Evolutionary conservation across 2,888 invertebrate genomes (phyloP).

Genomic region (Protophormia terraenovae): DNA sequence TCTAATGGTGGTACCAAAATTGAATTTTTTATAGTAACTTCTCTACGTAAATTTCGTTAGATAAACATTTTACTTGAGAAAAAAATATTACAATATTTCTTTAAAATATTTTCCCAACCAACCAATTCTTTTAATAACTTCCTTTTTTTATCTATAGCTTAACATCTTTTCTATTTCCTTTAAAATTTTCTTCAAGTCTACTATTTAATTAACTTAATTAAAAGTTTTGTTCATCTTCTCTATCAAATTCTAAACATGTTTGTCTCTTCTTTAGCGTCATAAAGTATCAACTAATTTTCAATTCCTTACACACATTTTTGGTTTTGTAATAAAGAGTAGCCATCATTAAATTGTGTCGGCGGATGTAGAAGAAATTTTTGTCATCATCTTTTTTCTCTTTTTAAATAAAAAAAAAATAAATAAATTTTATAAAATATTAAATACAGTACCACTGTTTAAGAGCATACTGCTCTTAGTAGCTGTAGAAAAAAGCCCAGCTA

Average conservation of each 20-base stretch:
- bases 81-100: too few species aligned
- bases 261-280: not conserved
- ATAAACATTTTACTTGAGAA: too few species aligned
- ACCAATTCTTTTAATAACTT: too few species aligned
- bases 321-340: not conserved
- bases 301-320: constrained; percentile 13
- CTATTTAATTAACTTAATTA: not conserved
- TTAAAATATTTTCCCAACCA: too few species aligned
- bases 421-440: not conserved
- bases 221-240: not conserved
- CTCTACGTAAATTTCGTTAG: too few species aligned
- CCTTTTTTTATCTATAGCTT: too few species aligned
- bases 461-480: not conserved
- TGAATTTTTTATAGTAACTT: too few species aligned
- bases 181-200: not conserved
- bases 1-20: too few species aligned
- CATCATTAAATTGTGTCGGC: constrained; percentile 13
- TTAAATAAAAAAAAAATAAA: not conserved
- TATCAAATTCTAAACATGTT: not conserved
- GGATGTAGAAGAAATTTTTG: constrained; percentile 1
- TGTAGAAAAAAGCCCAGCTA: not conserved
- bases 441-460: not conserved
- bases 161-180: not conserved
- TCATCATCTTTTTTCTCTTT: not conserved
- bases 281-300: constrained; percentile 9